phyloP scores from a whole-genome alignment of 53 echinoderm and acorn worm species.

The Astropecten irregularis region DNA sequence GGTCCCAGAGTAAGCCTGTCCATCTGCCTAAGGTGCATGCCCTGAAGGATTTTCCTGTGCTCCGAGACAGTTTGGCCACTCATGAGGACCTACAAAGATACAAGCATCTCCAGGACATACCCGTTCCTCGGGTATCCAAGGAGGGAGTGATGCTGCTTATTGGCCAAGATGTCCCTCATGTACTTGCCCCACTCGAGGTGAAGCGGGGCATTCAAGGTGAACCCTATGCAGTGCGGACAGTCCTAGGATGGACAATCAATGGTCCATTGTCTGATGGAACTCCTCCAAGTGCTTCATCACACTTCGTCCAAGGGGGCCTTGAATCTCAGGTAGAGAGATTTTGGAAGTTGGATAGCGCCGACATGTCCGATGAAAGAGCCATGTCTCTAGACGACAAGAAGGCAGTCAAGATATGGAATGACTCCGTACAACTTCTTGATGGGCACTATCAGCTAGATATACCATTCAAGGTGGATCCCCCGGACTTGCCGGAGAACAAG shows the following conservation, averaged over 20 bases:
- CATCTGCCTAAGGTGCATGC: constrained; percentile 41
- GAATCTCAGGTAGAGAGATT: constrained; percentile 48
- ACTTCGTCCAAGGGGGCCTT: constrained; percentile 27
- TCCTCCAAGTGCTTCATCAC: not conserved
- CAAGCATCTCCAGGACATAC: constrained; percentile 44
- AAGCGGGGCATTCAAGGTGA: constrained; percentile 31
- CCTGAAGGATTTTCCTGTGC: constrained; percentile 3
- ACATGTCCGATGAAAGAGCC: constrained; percentile 48
- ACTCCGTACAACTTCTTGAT: constrained; percentile 19
- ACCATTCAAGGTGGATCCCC: constrained; percentile 41
- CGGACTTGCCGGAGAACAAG: constrained; percentile 46
- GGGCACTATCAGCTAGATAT: constrained; percentile 67
- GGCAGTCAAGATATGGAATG: constrained; percentile 55
- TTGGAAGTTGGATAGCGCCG: constrained; percentile 62
- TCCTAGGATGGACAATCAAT: constrained; percentile 61
- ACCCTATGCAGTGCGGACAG: constrained; percentile 57
- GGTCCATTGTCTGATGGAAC: constrained; percentile 9
- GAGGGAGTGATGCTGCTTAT: constrained; percentile 53
- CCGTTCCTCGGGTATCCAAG: constrained; percentile 4
- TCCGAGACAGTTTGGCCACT: constrained; percentile 1
- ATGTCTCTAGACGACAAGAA: constrained; percentile 63
- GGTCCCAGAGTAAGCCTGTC: not conserved
- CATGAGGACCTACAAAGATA: constrained; percentile 4
- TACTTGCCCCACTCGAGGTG: constrained; percentile 56
- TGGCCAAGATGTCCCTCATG: constrained; percentile 66